Base-by-base conservation (phyloP, 53 echinoderm and acorn worm species). In the Temnopleurus reevesii region DNA sequence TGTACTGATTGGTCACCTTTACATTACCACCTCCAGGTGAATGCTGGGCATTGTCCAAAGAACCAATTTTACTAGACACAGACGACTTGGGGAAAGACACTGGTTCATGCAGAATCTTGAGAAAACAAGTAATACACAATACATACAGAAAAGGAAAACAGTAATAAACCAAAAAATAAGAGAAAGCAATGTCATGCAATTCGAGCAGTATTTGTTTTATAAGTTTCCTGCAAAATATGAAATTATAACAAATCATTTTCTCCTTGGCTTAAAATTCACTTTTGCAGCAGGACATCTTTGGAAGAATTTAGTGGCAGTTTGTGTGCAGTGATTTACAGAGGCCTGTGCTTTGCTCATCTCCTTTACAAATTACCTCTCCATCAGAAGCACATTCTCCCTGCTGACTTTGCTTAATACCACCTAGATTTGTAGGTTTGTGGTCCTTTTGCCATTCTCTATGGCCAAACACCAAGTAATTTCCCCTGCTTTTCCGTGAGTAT, bases 11-110 rank as follows among this genome's bases (percentile, higher is more conserved):
- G 71, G 79, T 49, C 49, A 97, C 97, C 95, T 97, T 92, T 26
- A 95, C 92, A 54, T 91, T 84, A 5, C 97, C 95, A 43, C 95
- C 97, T 64, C 95, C 93, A 12, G 97, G 97, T 30, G 91, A 88
- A 77, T 97, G 93, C 77, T 77, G 45, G 10, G 93, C 89, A 89
- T 97, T 93, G 76, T 97, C 95, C 81, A 95, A 59, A 61, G 97
- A 97, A 44, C 93, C 95, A 18, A 95, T 80, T 71, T 89, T 89
- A 89, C 97, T 95, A 49, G 88, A 66, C 29, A 53, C 88, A 46
- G 66, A 51, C 4, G 88, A 87, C 88, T 87, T 87, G 45, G 86
- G 53, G 63, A 85, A 85, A 5, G 46, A 2, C 7, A 85, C 86
- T 23, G 86, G 86, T 24, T 85, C 86, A 46, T 85, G 86, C 61